Evolutionary conservation across 2,888 invertebrate genomes (phyloP).

Genomic region (Caenorhabditis sp.): DNA sequence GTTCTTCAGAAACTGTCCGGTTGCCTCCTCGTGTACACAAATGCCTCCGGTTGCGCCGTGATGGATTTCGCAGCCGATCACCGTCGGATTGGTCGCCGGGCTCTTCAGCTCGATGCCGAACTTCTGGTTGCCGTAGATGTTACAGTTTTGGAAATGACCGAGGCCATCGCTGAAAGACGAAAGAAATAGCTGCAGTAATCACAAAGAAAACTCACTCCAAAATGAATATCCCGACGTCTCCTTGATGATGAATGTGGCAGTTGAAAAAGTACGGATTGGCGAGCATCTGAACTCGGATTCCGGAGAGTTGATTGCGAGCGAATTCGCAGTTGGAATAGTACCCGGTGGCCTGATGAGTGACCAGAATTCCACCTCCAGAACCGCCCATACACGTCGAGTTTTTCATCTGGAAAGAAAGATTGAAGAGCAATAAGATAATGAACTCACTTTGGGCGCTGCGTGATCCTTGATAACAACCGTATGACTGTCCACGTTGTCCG

Average conservation of each 20-base stretch:
- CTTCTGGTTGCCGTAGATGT: constrained; percentile 98
- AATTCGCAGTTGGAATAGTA: constrained; percentile 90
- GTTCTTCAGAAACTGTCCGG: constrained; percentile 98
- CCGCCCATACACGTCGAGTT: constrained; percentile 99
- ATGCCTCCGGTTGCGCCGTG: constrained; percentile 89
- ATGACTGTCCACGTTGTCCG: constrained; percentile 95
- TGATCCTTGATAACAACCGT: constrained; percentile 98
- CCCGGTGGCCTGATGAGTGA: constrained; percentile 94
- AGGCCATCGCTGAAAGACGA: constrained; percentile 63
- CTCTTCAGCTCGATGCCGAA: constrained; percentile 99
- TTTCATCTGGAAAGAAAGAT: constrained; percentile 20
- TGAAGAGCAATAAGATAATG: neutral
- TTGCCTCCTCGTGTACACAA: constrained; percentile 94
- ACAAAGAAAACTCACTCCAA: constrained; percentile 74
- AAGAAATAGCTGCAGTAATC: neutral
- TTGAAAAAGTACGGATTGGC: constrained; percentile 84
- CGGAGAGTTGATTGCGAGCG: constrained; percentile 95
- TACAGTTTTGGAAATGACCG: constrained; percentile 98
- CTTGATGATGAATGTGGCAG: constrained; percentile 78
- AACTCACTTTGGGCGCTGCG: constrained; percentile 87
- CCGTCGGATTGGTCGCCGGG: constrained; percentile 94
- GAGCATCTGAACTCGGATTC: constrained; percentile 96
- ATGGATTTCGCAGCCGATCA: constrained; percentile 98
- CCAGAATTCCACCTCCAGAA: constrained; percentile 97
- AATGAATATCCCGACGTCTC: constrained; percentile 79